Conservation (phyloP, 2,797 vertebrate species). For the Tinamus major region DNA sequence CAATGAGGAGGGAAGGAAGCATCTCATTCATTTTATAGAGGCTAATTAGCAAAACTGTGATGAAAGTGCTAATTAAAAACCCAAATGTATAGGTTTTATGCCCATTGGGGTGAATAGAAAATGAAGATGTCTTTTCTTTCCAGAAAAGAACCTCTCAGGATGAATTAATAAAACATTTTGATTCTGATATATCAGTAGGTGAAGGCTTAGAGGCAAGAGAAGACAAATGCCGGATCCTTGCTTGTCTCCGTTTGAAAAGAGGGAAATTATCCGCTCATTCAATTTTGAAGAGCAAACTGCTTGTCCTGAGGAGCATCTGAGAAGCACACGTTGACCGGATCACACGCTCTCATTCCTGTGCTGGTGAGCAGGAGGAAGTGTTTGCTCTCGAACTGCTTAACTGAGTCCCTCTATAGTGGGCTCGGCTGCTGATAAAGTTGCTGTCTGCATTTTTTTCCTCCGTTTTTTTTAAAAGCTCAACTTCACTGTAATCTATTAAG, state of each 20-base stretch:
- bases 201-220: background rate
- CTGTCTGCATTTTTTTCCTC: background rate
- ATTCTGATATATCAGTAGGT: background rate
- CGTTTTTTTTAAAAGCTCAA: background rate
- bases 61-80: background rate
- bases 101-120: background rate
- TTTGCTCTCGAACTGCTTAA: slow-evolving; percentile 49
- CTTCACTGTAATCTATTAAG: background rate
- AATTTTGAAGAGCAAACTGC: background rate
- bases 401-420: slow-evolving; percentile 29
- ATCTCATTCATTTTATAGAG: background rate
- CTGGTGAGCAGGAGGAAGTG: slow-evolving; percentile 15
- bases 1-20: background rate
- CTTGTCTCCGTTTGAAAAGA: background rate
- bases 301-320: accelerated
- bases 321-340: background rate
- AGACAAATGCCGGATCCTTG: background rate
- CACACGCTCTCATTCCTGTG: background rate
- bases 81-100: background rate
- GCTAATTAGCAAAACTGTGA: background rate
- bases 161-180: background rate
- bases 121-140: background rate
- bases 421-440: background rate
- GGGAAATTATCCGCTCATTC: background rate
- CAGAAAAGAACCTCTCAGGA: background rate